These are phyloP conservation scores for Podarcis raffonei DNA, from an alignment of 2,113 vertebrate species.

Conservation along the genomic window DNA sequence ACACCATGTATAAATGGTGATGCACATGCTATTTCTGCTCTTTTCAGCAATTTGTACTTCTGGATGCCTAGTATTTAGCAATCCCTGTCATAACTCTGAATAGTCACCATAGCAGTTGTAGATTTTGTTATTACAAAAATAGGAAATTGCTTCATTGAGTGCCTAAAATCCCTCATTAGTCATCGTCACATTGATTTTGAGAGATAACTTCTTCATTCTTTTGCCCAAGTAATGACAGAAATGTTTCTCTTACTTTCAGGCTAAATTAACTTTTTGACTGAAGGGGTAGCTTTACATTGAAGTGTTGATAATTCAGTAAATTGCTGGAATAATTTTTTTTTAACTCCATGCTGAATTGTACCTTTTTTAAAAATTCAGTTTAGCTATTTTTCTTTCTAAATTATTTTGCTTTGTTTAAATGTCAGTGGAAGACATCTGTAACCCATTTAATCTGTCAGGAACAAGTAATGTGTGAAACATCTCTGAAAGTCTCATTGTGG, in stretches of 20 bases:
- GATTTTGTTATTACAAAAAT: neutral
- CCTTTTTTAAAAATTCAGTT: neutral
- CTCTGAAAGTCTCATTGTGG: neutral
- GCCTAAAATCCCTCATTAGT: conserved; percentile 11
- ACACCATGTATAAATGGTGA: neutral
- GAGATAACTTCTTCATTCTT: neutral
- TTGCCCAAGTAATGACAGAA: neutral
- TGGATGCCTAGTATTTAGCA: neutral
- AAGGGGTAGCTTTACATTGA: neutral
- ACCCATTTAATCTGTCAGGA: neutral
- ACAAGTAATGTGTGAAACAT: neutral
- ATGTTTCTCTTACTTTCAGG: neutral
- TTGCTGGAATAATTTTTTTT: neutral
- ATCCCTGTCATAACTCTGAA: neutral
- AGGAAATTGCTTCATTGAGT: neutral
- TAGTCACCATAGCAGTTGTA: neutral
- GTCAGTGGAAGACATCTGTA: neutral
- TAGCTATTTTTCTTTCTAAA: neutral
- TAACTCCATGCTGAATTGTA: neutral
- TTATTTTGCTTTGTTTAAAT: conserved; percentile 2
- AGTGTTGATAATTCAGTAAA: neutral
- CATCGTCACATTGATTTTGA: conserved; percentile 6
- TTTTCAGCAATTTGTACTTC: neutral
- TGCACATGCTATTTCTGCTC: neutral
- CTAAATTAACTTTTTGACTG: too few relatives aligned